These are phyloP conservation scores for Bimastos eiseni DNA, from an alignment of 2,888 invertebrate species.

Conservation along the genomic window DNA sequence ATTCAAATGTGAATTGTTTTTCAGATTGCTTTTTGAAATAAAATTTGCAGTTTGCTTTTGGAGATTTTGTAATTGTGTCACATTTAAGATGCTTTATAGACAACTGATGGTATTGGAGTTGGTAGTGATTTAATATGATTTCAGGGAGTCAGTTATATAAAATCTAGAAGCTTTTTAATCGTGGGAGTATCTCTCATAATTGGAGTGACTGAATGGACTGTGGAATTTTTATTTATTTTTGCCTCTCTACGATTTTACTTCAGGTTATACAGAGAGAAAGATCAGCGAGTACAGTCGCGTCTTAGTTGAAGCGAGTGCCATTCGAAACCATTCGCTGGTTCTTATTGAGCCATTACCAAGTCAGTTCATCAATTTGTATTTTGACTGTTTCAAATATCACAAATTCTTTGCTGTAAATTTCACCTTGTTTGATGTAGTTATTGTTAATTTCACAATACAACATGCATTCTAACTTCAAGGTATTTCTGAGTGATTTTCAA, in stretches of 20 bases:
- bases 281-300: slow-evolving; percentile 14
- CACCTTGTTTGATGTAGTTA: background rate
- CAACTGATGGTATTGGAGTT: background rate
- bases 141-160: background rate
- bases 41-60: background rate
- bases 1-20: background rate
- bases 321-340: background rate
- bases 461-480: background rate
- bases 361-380: background rate
- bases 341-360: slow-evolving; percentile 19
- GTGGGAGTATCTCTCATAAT: background rate
- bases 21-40: too few relatives aligned
- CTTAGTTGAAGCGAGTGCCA: background rate
- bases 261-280: slow-evolving; percentile 20
- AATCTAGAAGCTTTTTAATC: background rate
- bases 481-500: too few relatives aligned
- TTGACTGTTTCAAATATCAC: background rate
- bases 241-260: background rate
- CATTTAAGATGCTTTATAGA: background rate
- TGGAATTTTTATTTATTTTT: background rate
- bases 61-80: background rate
- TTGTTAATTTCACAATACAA: background rate
- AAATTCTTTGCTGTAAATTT: background rate
- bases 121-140: background rate
- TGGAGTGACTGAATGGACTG: background rate